A percentile compares a stretch with the other conserved stretches of the same genome.
These are phyloP conservation scores for Neomorphus geoffroyi DNA, from an alignment of 2,797 vertebrate genomes.

Conservation along the genomic window DNA sequence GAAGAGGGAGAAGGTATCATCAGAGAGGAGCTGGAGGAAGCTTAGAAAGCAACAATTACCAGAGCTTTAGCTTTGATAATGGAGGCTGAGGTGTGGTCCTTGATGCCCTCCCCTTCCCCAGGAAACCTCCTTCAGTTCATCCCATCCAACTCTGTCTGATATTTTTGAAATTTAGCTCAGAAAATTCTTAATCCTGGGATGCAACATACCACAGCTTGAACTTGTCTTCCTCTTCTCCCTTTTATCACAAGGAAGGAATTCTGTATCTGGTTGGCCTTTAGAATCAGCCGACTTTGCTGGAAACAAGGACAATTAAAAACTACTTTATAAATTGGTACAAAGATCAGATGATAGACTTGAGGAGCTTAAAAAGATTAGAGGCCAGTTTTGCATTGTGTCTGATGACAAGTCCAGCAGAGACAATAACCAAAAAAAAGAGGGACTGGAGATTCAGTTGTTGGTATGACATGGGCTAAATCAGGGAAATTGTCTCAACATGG, in stretches of 20 bases:
- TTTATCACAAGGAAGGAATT: neutral
- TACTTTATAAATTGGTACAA: neutral
- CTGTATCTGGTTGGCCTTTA: neutral
- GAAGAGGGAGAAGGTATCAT: neutral
- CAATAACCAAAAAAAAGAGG: neutral
- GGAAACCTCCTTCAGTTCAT: neutral
- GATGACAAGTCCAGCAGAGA: neutral
- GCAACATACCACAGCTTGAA: neutral
- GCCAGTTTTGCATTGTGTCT: neutral
- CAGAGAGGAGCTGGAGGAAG: neutral
- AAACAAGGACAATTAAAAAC: neutral
- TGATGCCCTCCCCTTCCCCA: neutral
- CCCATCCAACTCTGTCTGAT: neutral
- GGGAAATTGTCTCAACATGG: neutral
- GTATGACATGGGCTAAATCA: neutral
- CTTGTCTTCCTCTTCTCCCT: neutral
- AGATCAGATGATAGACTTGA: neutral
- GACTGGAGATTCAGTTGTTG: neutral
- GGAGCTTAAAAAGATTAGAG: neutral
- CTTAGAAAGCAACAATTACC: neutral
- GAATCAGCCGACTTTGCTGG: neutral
- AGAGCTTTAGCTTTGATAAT: neutral
- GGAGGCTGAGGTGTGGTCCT: neutral
- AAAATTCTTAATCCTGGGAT: neutral
- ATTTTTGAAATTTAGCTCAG: conserved; percentile 8